Evolutionary conservation across 2,113 vertebrate genomes (phyloP).

Genomic region (Coreoperca whiteheadi): DNA sequence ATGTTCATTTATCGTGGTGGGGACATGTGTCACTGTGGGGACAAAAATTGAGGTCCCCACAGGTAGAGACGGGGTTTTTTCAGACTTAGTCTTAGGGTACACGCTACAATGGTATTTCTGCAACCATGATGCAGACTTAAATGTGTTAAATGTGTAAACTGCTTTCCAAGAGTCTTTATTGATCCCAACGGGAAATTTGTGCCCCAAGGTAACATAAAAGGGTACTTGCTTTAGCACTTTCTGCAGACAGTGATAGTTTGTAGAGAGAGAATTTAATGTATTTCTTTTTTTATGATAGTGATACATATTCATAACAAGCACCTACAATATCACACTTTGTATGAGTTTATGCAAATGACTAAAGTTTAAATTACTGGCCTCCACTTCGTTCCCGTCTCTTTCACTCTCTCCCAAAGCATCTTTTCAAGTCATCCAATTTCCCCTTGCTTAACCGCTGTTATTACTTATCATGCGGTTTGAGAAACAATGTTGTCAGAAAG

Average conservation of each 20-base stretch:
- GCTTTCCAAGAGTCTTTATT: background rate
- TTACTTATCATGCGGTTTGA: background rate
- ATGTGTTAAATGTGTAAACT: background rate
- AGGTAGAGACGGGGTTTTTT: too few relatives aligned
- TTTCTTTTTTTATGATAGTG: slow-evolving; percentile 12
- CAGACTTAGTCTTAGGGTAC: too few relatives aligned
- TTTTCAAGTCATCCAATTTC: background rate
- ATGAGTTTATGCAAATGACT: slow-evolving; percentile 54
- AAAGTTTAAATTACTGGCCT: slow-evolving; percentile 28
- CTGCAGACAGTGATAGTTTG: background rate
- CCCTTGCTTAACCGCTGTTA: background rate
- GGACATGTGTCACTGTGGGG: too few relatives aligned
- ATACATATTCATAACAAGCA: slow-evolving; percentile 64
- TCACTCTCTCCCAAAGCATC: slow-evolving; percentile 14
- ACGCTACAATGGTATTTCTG: too few relatives aligned
- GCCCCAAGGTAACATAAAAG: background rate
- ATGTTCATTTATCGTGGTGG: too few relatives aligned
- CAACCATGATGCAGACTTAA: background rate
- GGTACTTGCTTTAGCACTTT: background rate
- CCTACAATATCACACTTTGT: slow-evolving; percentile 47
- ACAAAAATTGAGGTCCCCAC: too few relatives aligned
- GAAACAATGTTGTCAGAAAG: slow-evolving; percentile 1
- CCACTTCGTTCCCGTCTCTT: slow-evolving; percentile 31
- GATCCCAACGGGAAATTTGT: slow-evolving; percentile 3
- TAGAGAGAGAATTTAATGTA: background rate